A percentile compares a stretch with the other conserved stretches of the same genome.
Conservation (phyloP, 2,797 vertebrate species). For the Acrossocheilus fasciatus region DNA sequence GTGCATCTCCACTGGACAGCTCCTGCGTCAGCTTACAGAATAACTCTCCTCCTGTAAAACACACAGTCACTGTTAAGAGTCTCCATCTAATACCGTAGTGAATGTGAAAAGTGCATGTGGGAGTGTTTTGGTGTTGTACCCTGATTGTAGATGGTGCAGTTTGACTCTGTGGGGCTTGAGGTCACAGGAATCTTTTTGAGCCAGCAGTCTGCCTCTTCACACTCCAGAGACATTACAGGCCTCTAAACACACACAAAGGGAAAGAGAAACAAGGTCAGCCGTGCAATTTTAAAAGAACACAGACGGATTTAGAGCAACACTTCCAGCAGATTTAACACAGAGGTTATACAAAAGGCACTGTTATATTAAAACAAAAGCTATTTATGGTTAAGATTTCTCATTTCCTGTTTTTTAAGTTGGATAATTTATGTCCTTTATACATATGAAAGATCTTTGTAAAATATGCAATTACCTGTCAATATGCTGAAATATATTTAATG, state of each 20-base stretch:
- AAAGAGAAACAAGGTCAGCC: conserved; percentile 50
- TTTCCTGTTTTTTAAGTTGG: neutral
- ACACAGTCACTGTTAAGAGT: neutral
- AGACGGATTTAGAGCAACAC: conserved; percentile 31
- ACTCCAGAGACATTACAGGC: conserved; percentile 74
- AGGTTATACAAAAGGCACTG: neutral
- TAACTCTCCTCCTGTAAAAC: conserved; percentile 80
- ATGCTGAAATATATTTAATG: neutral
- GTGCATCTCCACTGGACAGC: conserved; percentile 75
- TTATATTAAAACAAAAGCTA: neutral
- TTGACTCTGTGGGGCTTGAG: conserved; percentile 76
- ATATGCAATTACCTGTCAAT: neutral
- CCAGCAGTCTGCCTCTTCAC: conserved; percentile 88
- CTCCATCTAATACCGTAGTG: neutral
- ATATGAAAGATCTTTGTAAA: neutral
- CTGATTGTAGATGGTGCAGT: conserved; percentile 86
- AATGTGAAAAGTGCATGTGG: neutral
- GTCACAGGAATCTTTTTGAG: conserved; percentile 82
- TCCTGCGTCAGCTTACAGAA: conserved; percentile 87
- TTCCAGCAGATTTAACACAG: neutral
- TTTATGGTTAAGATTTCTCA: conserved; percentile 2
- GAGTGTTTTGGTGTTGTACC: conserved; percentile 72
- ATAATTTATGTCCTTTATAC: neutral
- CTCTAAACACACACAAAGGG: conserved; percentile 70
- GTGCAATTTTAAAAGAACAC: neutral